phyloP scores from a whole-genome alignment of 2,797 vertebrate genomes.

The Oreonectes daqikongensis region DNA sequence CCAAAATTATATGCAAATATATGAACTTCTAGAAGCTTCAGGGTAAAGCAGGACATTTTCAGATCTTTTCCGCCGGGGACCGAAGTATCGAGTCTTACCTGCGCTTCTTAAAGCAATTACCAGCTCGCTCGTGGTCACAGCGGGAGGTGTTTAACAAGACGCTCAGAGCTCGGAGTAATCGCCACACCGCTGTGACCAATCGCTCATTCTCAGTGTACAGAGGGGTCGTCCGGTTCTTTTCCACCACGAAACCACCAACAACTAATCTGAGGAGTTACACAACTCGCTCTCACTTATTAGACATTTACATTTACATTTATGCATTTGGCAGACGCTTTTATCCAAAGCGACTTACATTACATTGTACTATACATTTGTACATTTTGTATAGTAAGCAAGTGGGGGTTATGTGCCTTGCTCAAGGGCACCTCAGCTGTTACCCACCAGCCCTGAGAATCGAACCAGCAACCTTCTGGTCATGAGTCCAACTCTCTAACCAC shows the following conservation, averaged over 20 bases:
- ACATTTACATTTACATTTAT: no score
- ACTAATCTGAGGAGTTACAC: background rate
- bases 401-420: no score
- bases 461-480: no score
- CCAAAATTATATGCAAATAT: background rate
- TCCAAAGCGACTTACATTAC: no score
- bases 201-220: background rate
- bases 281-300: background rate
- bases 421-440: no score
- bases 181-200: background rate
- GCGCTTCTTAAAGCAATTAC: slow-evolving; percentile 46
- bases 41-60: background rate
- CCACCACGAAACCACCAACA: background rate
- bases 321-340: no score
- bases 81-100: slow-evolving; percentile 14
- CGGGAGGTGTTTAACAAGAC: slow-evolving; percentile 39
- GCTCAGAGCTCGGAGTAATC: slow-evolving; percentile 17
- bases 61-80: slow-evolving; percentile 18
- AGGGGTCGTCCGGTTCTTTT: background rate
- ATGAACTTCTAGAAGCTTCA: slow-evolving; percentile 21
- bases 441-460: no score
- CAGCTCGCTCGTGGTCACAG: slow-evolving; percentile 20
- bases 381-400: no score
- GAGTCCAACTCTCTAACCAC: no score
- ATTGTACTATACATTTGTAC: no score